A percentile compares a stretch with the other conserved stretches of the same genome.
Conservation (phyloP, 2,888 invertebrate species). For the Drosophila silvestris region DNA sequence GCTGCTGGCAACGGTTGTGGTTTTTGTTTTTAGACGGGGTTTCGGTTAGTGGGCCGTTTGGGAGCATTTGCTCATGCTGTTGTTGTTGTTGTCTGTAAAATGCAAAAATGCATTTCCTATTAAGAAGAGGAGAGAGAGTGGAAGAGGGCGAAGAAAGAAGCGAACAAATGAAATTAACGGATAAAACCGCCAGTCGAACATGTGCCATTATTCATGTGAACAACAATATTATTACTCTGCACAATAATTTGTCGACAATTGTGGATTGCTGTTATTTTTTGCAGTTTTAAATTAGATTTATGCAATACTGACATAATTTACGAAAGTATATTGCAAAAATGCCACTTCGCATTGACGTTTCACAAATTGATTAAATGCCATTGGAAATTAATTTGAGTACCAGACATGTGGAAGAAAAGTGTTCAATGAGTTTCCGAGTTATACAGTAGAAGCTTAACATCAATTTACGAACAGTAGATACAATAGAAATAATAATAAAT, state of each 20-base stretch:
- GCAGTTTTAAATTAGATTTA: constrained; percentile 50
- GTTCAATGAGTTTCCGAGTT: background rate
- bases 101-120: constrained; percentile 71
- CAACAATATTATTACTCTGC: constrained; percentile 34
- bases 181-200: constrained; percentile 55
- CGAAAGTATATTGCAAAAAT: constrained; percentile 28
- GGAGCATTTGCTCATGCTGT: constrained; percentile 40
- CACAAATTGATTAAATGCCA: constrained; percentile 17
- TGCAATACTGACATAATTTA: constrained; percentile 59
- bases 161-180: constrained; percentile 27
- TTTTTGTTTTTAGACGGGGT: constrained; percentile 64
- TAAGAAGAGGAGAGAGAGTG: constrained; percentile 7
- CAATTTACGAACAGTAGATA: background rate
- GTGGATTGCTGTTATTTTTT: constrained; percentile 20
- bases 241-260: constrained; percentile 65
- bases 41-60: constrained; percentile 77
- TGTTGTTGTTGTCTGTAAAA: constrained; percentile 27
- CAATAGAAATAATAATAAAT: background rate
- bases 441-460: background rate
- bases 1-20: constrained; percentile 56
- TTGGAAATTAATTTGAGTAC: background rate
- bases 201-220: constrained; percentile 51
- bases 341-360: background rate
- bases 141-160: constrained; percentile 6
- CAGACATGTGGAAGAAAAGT: constrained; percentile 12